phyloP scores from a whole-genome alignment of 2,797 vertebrate species.

The Pseudotriccus pelzelni region DNA sequence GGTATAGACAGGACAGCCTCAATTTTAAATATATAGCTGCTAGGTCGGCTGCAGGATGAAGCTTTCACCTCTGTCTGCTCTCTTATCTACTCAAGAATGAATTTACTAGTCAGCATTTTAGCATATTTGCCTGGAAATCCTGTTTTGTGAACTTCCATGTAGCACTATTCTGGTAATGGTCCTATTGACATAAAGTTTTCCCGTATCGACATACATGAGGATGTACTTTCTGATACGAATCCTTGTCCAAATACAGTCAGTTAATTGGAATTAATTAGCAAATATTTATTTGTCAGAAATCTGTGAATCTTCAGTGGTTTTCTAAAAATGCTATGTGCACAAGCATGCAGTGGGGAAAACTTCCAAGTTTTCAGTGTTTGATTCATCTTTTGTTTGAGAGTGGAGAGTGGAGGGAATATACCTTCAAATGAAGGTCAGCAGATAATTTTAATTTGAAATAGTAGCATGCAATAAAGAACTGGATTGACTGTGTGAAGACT shows the following conservation, averaged over 20 bases:
- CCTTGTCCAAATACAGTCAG: background rate
- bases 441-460: background rate
- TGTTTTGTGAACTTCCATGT: background rate
- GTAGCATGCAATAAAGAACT: background rate
- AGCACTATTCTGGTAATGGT: background rate
- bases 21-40: background rate
- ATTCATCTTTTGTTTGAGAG: background rate
- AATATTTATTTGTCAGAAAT: background rate
- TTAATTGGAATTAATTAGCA: background rate
- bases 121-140: background rate
- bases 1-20: background rate
- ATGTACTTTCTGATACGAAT: background rate
- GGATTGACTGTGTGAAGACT: background rate
- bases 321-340: background rate
- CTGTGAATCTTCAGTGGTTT: background rate
- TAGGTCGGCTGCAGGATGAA: background rate
- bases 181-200: background rate
- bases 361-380: background rate
- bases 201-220: background rate
- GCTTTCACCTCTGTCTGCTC: background rate
- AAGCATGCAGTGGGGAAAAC: background rate
- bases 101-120: background rate
- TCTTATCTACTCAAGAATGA: background rate
- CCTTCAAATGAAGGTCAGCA: background rate
- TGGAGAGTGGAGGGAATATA: background rate